Evolutionary conservation across 2,888 invertebrate genomes (phyloP).

Genomic region (Cordilura impudica): DNA sequence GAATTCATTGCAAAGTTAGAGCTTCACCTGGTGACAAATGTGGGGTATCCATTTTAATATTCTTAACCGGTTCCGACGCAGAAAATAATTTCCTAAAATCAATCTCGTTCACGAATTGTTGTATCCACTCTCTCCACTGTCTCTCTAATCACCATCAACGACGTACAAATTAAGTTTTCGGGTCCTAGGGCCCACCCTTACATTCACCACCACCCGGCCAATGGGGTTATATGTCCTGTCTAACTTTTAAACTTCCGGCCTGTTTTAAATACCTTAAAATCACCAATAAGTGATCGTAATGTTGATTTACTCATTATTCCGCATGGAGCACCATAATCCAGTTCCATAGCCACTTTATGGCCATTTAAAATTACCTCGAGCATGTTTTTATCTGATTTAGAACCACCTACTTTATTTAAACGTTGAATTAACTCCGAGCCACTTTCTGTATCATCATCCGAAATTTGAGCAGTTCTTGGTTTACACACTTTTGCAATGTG

Average conservation of each 20-base stretch:
- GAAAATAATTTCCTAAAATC: slow-evolving; percentile 18
- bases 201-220: slow-evolving; percentile 1
- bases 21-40: neutral
- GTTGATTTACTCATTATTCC: no score
- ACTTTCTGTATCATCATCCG: neutral
- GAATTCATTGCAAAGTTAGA: neutral
- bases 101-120: slow-evolving; percentile 24
- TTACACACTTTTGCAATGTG: no score
- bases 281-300: no score
- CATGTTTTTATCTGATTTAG: no score
- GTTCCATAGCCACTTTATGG: no score
- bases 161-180: slow-evolving; percentile 7
- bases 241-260: no score
- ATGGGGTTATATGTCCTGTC: no score
- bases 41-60: slow-evolving; percentile 16
- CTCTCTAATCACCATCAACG: slow-evolving; percentile 16
- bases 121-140: neutral
- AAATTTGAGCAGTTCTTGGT: slow-evolving; percentile 1
- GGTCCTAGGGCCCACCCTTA: neutral
- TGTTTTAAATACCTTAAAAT: no score
- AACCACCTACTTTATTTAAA: slow-evolving; percentile 8
- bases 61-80: neutral
- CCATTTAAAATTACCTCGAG: no score
- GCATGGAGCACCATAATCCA: no score
- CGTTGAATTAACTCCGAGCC: neutral